phyloP scores from a whole-genome alignment of 1,140 invertebrate genomes.

The Ceratina australensis region DNA sequence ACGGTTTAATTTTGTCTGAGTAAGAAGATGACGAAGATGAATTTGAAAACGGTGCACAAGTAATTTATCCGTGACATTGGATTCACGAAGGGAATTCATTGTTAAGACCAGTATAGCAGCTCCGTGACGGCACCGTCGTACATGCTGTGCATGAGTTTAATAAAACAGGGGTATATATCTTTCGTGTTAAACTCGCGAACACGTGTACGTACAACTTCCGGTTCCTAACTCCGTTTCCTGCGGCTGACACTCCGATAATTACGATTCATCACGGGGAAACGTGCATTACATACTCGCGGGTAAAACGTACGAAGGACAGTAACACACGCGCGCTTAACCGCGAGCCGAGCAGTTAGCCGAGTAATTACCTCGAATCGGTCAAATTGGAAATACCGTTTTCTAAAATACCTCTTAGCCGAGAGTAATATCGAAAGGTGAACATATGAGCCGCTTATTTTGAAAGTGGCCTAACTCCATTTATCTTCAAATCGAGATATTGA shows the following conservation, averaged over 20 bases:
- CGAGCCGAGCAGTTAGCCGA: neutral
- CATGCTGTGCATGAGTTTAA: constrained; percentile 23
- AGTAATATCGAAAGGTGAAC: neutral
- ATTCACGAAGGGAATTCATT: neutral
- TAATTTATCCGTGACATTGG: too few relatives aligned
- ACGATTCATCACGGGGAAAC: constrained; percentile 21
- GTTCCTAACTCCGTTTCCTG: constrained; percentile 32
- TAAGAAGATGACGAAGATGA: too few relatives aligned
- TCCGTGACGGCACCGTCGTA: neutral
- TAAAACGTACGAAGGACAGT: neutral
- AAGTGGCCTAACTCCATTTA: too few relatives aligned
- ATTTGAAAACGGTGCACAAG: too few relatives aligned
- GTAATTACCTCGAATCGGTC: too few relatives aligned
- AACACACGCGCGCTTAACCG: neutral
- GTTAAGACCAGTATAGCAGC: neutral
- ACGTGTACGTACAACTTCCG: constrained; percentile 42
- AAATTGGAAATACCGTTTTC: too few relatives aligned
- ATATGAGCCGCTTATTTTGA: too few relatives aligned
- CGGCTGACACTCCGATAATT: neutral
- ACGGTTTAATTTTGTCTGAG: too few relatives aligned
- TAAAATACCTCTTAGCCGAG: too few relatives aligned
- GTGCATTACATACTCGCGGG: neutral
- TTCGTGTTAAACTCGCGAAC: constrained; percentile 28
- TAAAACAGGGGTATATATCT: constrained; percentile 23
- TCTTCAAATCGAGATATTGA: too few relatives aligned